Evolutionary conservation across 1,140 invertebrate species (phyloP), one percentile per base, ranked within the genome.

Genomic region (Philopotamus ludificatus): DNA sequence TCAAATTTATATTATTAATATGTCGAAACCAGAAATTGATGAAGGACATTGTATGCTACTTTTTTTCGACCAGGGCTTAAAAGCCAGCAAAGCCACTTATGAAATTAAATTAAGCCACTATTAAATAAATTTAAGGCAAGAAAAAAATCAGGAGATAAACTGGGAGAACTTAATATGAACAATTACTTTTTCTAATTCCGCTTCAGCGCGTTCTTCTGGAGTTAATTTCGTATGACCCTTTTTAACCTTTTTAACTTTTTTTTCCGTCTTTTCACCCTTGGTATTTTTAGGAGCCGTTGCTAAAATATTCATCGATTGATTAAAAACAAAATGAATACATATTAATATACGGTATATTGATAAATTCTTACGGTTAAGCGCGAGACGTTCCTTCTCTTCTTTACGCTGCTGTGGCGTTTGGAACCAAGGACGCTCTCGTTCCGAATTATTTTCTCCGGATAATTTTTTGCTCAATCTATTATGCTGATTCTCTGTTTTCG

Each of bases 401-500:
- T 87, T 86, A 69, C 92, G 85, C 75, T 97, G 86, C 68, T 87
- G 87, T n/a, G 85, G 83, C 0, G 86, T 90, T 76, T 97, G 94
- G 82, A 97, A 97, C 94, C 95, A 98, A 8, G 82, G 83, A 65
- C 93, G 81, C 44, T 81, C 80, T 12, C 76, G 72, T 44, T 77
- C 73, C 50, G 74, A 71, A 58, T 74, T 70, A 66, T 75, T 71
- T 66, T 80, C 74, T 18, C 77, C 74, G 70, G 85, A 87, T 58
- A 97, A 73, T 21, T 90, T 78, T 3, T 90, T 91, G 73, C 95
- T 86, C 0, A 87, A 84, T 71, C 89, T 89, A 57, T 91, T 89
- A 0, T 91, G 85, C 76, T 93, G 87, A 70, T 93, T 92, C 79
- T 98, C 94, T 65, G 91, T 85, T 72, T 90, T 90, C 12, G 88